These are phyloP conservation scores for Watsonalla cultraria DNA, from an alignment of 2,888 invertebrate species.

Conservation along the genomic window DNA sequence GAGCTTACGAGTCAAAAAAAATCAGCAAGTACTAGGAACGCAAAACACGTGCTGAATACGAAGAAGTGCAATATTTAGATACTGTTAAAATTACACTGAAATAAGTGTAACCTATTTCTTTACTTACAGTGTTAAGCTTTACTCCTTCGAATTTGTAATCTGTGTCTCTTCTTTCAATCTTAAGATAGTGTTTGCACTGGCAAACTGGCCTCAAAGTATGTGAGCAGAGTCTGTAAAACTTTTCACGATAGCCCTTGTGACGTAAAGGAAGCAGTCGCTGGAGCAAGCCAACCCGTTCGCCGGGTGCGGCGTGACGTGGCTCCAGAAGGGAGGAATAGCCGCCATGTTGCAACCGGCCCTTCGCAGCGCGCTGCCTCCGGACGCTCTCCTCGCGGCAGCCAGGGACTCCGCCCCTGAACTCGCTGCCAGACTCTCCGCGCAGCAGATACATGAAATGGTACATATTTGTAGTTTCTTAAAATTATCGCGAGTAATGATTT, in stretches of 20 bases:
- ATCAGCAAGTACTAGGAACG: too few relatives aligned
- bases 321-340: conserved; percentile 62
- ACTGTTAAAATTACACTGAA: too few relatives aligned
- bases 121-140: too few relatives aligned
- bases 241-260: conserved; percentile 52
- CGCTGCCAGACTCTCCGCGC: conserved; percentile 83
- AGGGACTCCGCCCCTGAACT: conserved; percentile 92
- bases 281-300: conserved; percentile 79
- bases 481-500: not conserved
- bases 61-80: too few relatives aligned
- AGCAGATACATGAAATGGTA: conserved; percentile 90
- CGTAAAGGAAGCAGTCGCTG: conserved; percentile 81
- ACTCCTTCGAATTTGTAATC: too few relatives aligned
- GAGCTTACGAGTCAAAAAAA: too few relatives aligned
- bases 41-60: too few relatives aligned
- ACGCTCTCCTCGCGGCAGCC: conserved; percentile 92
- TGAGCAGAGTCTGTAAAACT: conserved; percentile 28
- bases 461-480: conserved; percentile 3
- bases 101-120: too few relatives aligned
- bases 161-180: too few relatives aligned
- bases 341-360: conserved; percentile 77
- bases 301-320: conserved; percentile 70
- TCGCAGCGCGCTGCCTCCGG: conserved; percentile 80
- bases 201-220: conserved; percentile 4
- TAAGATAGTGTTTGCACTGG: too few relatives aligned